A percentile compares a stretch with the other conserved stretches of the same genome.
Evolutionary conservation across 2,888 invertebrate species (phyloP).

Genomic region (Lobophora halterata): DNA sequence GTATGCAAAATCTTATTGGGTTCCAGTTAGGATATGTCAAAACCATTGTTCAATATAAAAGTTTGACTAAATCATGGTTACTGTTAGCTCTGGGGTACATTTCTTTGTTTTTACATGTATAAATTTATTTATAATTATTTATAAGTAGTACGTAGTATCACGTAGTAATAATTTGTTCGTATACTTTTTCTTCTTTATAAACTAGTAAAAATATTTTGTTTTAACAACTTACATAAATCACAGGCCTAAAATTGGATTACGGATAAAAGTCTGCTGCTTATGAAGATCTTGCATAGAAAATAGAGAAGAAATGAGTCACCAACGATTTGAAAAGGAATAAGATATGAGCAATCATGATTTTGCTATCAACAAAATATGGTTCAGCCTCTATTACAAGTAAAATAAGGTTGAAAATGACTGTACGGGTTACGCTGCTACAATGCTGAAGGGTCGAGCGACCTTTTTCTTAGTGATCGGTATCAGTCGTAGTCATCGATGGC

Average conservation of each 20-base stretch:
- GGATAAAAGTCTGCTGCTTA: constrained; percentile 22
- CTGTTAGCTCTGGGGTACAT: constrained; percentile 19
- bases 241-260: constrained; percentile 43
- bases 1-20: constrained; percentile 60
- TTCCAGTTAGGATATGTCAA: constrained; percentile 37
- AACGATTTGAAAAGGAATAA: constrained; percentile 66
- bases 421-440: constrained; percentile 40
- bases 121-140: too few relatives aligned
- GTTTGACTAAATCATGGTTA: constrained; percentile 31
- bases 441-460: constrained; percentile 59
- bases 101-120: too few relatives aligned
- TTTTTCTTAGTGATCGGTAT: constrained; percentile 68
- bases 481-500: constrained; percentile 62
- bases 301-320: constrained; percentile 64
- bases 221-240: too few relatives aligned
- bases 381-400: constrained; percentile 30
- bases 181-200: too few relatives aligned
- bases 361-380: constrained; percentile 16
- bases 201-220: too few relatives aligned
- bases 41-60: constrained; percentile 41
- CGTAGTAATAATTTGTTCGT: too few relatives aligned
- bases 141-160: too few relatives aligned
- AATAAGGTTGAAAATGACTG: constrained; percentile 30
- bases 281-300: constrained; percentile 47
- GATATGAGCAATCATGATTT: constrained; percentile 40